Base-by-base conservation (phyloP, 92 coral and sea anemone species). In the Porites divaricata region DNA sequence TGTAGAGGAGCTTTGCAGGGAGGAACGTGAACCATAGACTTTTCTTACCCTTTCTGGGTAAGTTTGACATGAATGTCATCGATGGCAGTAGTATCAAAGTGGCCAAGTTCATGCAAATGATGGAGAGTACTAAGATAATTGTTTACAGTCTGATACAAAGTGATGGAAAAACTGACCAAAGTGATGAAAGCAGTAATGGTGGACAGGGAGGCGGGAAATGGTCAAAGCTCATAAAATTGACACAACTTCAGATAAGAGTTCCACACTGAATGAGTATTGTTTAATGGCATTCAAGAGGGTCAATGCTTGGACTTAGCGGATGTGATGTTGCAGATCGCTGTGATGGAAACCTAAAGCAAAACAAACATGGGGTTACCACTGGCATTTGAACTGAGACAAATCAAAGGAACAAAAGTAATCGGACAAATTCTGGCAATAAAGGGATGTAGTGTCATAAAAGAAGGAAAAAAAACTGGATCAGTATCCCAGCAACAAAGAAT, bases 331-430 rank as follows among this genome's bases (percentile, higher is more conserved):
- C 6, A 72, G 17, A 48, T 74, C 72, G 6, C 62, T 25, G 12
- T 54, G 17, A 10, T 49, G 79, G 74, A 62, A 83, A 66, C 83
- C 58, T 53, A 14, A 53, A 53, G 9, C 58, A 21, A 59, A 75
- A 56, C 19, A 9, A 25, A 54, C 65, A 54, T 52, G 65, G 12
- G 65, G 9, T 59, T 58, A 72, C 80, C 72, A 72, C 63, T 72
- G 71, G 86, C 86, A 82, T 20, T 82, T 53, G 64, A 72, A 59
- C 5, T 17, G 61, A 72, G 74, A 83, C 74, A 83, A 83, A 48
- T 61, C 71, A 48, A 56, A 54, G 77, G 49, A 59, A 68, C 86
- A 82, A 22, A 56, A 12, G 17, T 82, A 71, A 24, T 82, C 86
- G 0, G 70, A 41, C n/a, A 64, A 61, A 63, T 51, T 12, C 11